phyloP scores from a whole-genome alignment of 2,888 invertebrate genomes.

The Clivina fossor region DNA sequence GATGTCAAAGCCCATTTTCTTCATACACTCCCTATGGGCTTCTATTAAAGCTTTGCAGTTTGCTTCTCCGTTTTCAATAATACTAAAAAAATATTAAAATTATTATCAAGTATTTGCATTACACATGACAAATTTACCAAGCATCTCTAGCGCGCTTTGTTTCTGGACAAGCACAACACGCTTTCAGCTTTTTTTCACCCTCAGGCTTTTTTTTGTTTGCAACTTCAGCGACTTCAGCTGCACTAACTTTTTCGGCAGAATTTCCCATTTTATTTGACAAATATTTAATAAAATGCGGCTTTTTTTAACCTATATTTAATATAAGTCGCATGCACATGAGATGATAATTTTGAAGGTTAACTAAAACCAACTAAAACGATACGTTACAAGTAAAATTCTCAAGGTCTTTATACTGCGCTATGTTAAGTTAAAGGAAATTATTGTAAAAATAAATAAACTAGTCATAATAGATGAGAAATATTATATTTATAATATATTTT shows the following conservation, averaged over 20 bases:
- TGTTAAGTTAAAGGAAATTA: too few relatives aligned
- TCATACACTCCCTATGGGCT: slow-evolving; percentile 96
- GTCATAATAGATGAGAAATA: slow-evolving; percentile 29
- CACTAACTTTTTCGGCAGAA: slow-evolving; percentile 56
- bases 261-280: too few relatives aligned
- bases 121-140: slow-evolving; percentile 65
- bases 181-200: slow-evolving; percentile 80
- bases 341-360: too few relatives aligned
- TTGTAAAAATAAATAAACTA: background rate
- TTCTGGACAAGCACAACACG: slow-evolving; percentile 97
- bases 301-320: too few relatives aligned
- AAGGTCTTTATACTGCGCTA: too few relatives aligned
- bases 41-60: slow-evolving; percentile 88
- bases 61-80: slow-evolving; percentile 88
- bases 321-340: too few relatives aligned
- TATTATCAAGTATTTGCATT: slow-evolving; percentile 2
- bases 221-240: slow-evolving; percentile 45
- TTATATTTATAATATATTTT: slow-evolving; percentile 34
- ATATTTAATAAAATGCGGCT: too few relatives aligned
- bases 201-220: slow-evolving; percentile 47
- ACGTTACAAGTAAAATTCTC: too few relatives aligned
- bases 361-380: too few relatives aligned
- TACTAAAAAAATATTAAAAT: slow-evolving; percentile 63
- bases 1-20: slow-evolving; percentile 92
- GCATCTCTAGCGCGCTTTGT: slow-evolving; percentile 87